Conservation (phyloP, 2,888 invertebrate genomes). For the Meandrusa payeni region DNA sequence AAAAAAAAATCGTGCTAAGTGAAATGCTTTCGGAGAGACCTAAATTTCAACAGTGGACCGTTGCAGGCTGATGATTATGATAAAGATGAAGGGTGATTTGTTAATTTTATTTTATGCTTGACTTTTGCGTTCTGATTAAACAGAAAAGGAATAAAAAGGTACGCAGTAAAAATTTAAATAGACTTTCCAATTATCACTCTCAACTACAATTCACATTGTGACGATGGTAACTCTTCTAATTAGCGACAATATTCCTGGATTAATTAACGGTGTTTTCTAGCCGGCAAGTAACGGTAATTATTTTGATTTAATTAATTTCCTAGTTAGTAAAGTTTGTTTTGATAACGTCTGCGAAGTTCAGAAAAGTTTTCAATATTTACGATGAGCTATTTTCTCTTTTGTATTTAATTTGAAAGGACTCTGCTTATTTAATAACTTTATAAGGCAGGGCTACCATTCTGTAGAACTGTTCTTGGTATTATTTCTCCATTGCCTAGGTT, state of each 20-base stretch:
- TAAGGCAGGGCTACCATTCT: too few species aligned
- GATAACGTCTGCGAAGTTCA: slow-evolving; percentile 4
- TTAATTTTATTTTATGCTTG: too few species aligned
- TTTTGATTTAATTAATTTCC: slow-evolving; percentile 21
- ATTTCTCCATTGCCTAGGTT: not conserved
- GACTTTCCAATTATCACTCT: not conserved
- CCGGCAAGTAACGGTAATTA: slow-evolving; percentile 9
- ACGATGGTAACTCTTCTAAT: slow-evolving; percentile 11
- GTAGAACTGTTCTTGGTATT: too few species aligned
- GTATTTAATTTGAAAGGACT: not conserved
- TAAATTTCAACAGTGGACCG: too few species aligned
- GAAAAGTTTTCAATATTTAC: slow-evolving; percentile 1
- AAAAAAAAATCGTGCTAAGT: too few species aligned
- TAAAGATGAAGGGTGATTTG: too few species aligned
- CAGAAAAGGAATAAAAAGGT: too few species aligned
- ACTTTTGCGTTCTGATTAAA: too few species aligned
- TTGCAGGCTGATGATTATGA: too few species aligned
- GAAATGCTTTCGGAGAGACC: too few species aligned
- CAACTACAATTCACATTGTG: not conserved
- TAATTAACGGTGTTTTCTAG: slow-evolving; percentile 14
- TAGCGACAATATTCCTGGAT: slow-evolving; percentile 17
- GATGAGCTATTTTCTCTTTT: not conserved
- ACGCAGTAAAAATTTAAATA: not conserved
- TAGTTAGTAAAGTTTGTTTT: slow-evolving; percentile 19
- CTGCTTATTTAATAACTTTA: not conserved